Evolutionary conservation across 2,113 vertebrate species (phyloP), one percentile per base, ranked within the genome.

Genomic region (Engystomops pustulosus): DNA sequence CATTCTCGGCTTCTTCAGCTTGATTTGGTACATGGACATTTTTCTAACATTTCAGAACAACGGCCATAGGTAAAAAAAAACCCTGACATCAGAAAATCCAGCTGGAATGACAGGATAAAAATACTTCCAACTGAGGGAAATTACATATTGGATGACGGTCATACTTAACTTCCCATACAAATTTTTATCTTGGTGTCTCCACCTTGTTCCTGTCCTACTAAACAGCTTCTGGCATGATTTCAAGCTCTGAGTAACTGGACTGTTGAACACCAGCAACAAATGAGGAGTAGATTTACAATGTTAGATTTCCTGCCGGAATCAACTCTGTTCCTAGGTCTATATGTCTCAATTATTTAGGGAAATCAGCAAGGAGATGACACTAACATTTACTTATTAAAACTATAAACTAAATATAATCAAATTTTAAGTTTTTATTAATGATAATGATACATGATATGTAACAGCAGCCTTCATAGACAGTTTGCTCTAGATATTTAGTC

Each of bases 111-210:
- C 55, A 44, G 41, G 45, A 51, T 77, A 77, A 77, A 77, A 77
- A 77, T 55, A 77, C 44, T 75, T 18, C 47, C 41, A 65, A 45
- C 10, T 67, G 7, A 38, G 18, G 71, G 72, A 84, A 76, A 76
- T 65, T 49, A 60, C 44, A 65, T 67, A 84, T 77, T 76, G 58
- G 47, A 76, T 84, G 65, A 44, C 4, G 72, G 60, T 84, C 60
- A 84, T 51, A 65, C 71, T 47, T 84, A 51, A 77, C 81, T 65
- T 84, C 72, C 81, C 47, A 68, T 84, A 75, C 45, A 67, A 84
- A 77, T 77, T 60, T 83, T 84, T 77, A 77, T 76, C 41, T 84
- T 84, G 14, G 49, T 84, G 30, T 71, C 41, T 53, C 81, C 81
- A 84, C 72, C 81, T 76, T 77, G 41, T 84, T 84, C 71, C 81